phyloP scores from a whole-genome alignment of 2,797 vertebrate genomes.

The Columba guinea region DNA sequence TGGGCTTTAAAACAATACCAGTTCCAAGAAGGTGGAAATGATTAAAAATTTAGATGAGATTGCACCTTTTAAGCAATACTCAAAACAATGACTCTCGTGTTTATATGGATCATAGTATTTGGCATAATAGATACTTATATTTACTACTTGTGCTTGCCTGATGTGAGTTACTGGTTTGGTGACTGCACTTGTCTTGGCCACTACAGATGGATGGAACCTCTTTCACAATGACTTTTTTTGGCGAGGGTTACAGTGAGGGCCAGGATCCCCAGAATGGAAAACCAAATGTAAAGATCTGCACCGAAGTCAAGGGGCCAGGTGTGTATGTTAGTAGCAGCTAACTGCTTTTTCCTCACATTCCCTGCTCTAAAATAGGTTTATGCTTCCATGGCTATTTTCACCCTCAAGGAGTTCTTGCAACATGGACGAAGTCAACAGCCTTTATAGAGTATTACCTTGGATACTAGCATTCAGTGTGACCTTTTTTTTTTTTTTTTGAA shows the following conservation, averaged over 20 bases:
- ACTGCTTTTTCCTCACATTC: not conserved
- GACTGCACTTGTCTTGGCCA: not conserved
- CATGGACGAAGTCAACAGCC: not conserved
- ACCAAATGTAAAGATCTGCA: conserved; percentile 89
- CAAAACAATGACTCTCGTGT: not conserved
- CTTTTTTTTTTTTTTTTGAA: not conserved
- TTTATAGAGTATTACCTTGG: not conserved
- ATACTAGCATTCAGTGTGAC: not conserved
- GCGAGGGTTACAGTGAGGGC: conserved; percentile 89
- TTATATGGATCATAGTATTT: not conserved
- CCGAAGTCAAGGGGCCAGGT: conserved; percentile 94
- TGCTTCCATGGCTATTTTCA: not conserved
- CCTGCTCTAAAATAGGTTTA: not conserved
- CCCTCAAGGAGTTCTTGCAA: not conserved
- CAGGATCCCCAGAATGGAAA: conserved; percentile 81
- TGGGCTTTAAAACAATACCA: not conserved
- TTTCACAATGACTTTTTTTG: conserved; percentile 89
- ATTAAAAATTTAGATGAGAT: not conserved
- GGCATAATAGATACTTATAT: not conserved
- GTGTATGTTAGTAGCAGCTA: not conserved
- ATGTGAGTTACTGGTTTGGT: not conserved
- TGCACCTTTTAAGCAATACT: not conserved
- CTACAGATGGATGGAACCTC: conserved; percentile 88
- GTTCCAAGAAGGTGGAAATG: not conserved
- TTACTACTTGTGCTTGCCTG: not conserved